Evolutionary conservation across 2,888 invertebrate genomes (phyloP).

Genomic region (Marasmarcha lunaedactyla): DNA sequence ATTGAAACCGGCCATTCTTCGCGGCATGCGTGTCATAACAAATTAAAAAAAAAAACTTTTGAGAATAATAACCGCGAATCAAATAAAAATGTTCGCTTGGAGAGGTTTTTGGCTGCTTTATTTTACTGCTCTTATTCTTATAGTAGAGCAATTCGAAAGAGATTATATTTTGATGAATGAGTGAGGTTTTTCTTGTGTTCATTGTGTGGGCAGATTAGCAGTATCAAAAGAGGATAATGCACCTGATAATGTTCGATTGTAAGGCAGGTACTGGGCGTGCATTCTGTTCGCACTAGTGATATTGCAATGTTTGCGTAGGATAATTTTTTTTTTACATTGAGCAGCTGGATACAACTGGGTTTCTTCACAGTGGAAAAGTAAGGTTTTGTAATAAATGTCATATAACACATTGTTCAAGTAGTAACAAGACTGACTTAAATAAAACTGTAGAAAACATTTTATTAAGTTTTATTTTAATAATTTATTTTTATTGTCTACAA

Average conservation of each 20-base stretch:
- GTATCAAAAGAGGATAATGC: conserved; percentile 51
- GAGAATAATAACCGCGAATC: conserved; percentile 53
- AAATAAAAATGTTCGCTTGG: conserved; percentile 27
- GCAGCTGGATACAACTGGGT: not conserved
- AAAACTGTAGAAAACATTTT: too few relatives aligned
- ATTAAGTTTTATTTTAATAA: too few relatives aligned
- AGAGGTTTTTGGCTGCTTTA: conserved; percentile 34
- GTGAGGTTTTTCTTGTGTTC: conserved; percentile 30
- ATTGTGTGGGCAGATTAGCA: conserved; percentile 46
- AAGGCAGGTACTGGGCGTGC: conserved; percentile 33
- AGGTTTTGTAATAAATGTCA: too few relatives aligned
- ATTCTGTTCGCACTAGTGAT: not conserved
- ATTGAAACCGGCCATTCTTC: conserved; percentile 36
- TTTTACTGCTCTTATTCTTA: conserved; percentile 26
- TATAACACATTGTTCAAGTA: too few relatives aligned
- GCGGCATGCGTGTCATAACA: conserved; percentile 52
- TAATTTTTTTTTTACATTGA: not conserved
- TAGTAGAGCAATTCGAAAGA: conserved; percentile 37
- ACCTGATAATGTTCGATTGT: conserved; percentile 51
- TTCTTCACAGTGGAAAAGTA: too few relatives aligned
- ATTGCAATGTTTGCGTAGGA: not conserved
- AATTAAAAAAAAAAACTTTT: conserved; percentile 34
- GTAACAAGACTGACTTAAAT: too few relatives aligned
- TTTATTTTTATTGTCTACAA: too few relatives aligned
- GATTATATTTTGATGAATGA: conserved; percentile 57